Evolutionary conservation across 2,797 vertebrate genomes (phyloP), one percentile per base, ranked within the genome.

Genomic region (Selene dorsalis): DNA sequence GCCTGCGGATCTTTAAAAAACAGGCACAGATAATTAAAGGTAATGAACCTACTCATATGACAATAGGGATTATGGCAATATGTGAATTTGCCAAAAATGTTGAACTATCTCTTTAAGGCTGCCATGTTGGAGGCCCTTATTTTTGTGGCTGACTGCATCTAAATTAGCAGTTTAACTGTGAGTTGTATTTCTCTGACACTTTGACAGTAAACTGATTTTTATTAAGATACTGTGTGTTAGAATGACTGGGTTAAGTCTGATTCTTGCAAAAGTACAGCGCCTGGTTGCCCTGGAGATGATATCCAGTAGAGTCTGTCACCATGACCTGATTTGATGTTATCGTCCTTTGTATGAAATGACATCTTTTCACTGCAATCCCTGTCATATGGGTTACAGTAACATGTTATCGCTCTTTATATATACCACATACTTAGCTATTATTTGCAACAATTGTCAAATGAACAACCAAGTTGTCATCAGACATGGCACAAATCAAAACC

Each of bases 111-210:
- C n/a, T n/a, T n/a, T n/a, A 6, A 3, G n/a, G 12, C 35, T 24
- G 22, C 48, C 65, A 63, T 75, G 22, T 9, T 81, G 47, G 48
- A 72, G 20, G 28, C 35, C 13, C 0, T 61, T 2, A 52, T 32
- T 20, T 35, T 32, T 45, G 32, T 35, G 5, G 32, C 41, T n/a
- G 30, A 28, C 24, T 59, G 11, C 4, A 60, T 13, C 20, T 24
- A 26, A 69, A 62, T 30, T 4, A 7, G 17, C 4, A 32, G 50
- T 41, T 22, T 57, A 24, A 45, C 16, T 2, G 4, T 65, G 12
- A 45, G 20, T 4, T 52, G 48, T 22, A 52, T 52, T 53, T 53
- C 50, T 26, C 12, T 30, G 4, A 41, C 3, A 17, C 62, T 57
- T 52, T 14, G 7, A 53, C 2, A 43, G 14, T 17, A 45, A 56